Percentiles rank a stretch among this genome's conserved stretches.
phyloP scores from a whole-genome alignment of 2,113 vertebrate species.

The Hepsetus odoe region DNA sequence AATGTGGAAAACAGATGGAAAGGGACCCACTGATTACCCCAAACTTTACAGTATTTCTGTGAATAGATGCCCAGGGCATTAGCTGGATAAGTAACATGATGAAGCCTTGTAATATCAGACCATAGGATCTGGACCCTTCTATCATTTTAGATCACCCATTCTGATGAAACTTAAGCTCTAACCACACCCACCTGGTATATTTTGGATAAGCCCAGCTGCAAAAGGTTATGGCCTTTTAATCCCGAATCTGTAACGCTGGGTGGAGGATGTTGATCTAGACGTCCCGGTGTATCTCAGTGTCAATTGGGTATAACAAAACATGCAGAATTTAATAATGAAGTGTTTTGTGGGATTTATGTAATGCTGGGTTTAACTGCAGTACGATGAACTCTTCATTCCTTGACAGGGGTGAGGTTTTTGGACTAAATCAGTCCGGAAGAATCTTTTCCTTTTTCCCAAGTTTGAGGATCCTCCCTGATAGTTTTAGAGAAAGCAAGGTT shows the following conservation, averaged over 20 bases:
- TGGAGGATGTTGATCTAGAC: not conserved
- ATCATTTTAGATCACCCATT: too few relatives aligned
- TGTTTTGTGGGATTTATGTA: not conserved
- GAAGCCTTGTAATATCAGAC: not conserved
- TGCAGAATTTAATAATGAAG: not conserved
- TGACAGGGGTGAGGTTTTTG: conserved; percentile 19
- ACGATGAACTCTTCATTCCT: not conserved
- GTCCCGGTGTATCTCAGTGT: not conserved
- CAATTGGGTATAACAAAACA: not conserved
- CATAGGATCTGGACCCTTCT: too few relatives aligned
- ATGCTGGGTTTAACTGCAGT: not conserved
- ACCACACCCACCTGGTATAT: conserved; percentile 11
- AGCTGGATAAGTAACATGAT: not conserved
- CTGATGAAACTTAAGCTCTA: not conserved
- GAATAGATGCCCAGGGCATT: not conserved
- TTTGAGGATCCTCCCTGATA: not conserved
- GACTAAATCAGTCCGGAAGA: conserved; percentile 1
- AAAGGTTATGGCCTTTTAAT: not conserved
- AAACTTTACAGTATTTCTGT: not conserved
- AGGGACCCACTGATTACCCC: not conserved
- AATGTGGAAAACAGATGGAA: not conserved
- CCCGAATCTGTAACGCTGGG: not conserved
- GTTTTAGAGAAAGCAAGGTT: not conserved
- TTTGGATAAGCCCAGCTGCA: not conserved
- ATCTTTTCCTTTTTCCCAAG: not conserved